Evolutionary conservation across 2,888 invertebrate species (phyloP).

Genomic region (Glyphotaelius pellucidus): DNA sequence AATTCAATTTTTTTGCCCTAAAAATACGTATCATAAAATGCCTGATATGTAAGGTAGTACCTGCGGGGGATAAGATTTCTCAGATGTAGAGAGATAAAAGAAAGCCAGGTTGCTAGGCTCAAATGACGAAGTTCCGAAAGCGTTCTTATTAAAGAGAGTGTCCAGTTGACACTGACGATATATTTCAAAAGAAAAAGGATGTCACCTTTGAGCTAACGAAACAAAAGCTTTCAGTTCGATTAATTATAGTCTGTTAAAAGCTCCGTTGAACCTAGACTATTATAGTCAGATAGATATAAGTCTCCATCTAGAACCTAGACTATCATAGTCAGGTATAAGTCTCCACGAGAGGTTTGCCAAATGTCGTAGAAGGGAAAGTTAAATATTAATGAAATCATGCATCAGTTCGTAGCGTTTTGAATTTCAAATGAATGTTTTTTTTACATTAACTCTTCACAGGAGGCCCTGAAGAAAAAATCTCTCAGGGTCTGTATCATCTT

Average conservation of each 20-base stretch:
- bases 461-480: too few relatives aligned
- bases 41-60: too few relatives aligned
- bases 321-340: not conserved
- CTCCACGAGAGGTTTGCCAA: not conserved
- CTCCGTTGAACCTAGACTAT: not conserved
- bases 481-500: too few relatives aligned
- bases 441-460: not conserved
- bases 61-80: not conserved
- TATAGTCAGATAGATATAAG: too few relatives aligned
- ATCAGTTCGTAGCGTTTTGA: not conserved
- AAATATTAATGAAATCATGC: not conserved
- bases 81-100: not conserved
- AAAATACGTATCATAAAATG: too few relatives aligned
- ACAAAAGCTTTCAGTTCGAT: constrained; percentile 20
- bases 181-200: constrained; percentile 22
- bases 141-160: constrained; percentile 15
- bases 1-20: too few relatives aligned
- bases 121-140: not conserved
- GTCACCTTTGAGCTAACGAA: not conserved
- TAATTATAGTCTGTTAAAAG: constrained; percentile 20
- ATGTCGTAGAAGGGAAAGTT: not conserved
- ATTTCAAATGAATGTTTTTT: not conserved
- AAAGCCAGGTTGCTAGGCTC: not conserved
- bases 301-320: not conserved
- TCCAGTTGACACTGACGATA: not conserved